Conservation (phyloP, 2,888 invertebrate genomes). For the Anarsia innoxiella region DNA sequence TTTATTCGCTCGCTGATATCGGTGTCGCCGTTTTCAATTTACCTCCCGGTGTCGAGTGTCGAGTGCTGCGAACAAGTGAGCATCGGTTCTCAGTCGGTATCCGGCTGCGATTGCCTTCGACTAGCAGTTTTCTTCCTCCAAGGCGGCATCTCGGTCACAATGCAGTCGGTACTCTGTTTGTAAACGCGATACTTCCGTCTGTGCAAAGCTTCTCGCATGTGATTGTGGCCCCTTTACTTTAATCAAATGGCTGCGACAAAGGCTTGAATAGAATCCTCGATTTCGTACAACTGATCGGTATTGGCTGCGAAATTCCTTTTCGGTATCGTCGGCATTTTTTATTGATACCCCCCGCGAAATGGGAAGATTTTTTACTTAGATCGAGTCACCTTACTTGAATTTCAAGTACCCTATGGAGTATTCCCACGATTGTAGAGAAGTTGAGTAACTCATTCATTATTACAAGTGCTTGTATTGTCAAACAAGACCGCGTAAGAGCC, state of each 20-base stretch:
- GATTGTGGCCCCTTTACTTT: conserved; percentile 70
- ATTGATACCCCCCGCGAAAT: conserved; percentile 32
- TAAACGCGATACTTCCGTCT: conserved; percentile 74
- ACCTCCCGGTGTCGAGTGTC: conserved; percentile 42
- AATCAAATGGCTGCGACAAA: conserved; percentile 72
- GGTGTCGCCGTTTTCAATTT: conserved; percentile 46
- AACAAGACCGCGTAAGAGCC: conserved; percentile 15
- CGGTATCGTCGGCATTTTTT: conserved; percentile 55
- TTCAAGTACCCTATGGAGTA: conserved; percentile 17
- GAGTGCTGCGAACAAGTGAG: conserved; percentile 47
- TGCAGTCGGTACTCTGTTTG: conserved; percentile 67
- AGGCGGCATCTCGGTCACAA: conserved; percentile 37
- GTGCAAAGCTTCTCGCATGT: conserved; percentile 57
- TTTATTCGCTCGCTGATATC: conserved; percentile 41
- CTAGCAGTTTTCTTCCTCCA: conserved; percentile 37
- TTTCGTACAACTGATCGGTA: conserved; percentile 64
- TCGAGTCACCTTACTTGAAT: conserved; percentile 25
- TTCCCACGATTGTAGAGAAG: conserved; percentile 18
- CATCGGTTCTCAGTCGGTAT: conserved; percentile 39
- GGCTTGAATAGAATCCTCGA: conserved; percentile 68
- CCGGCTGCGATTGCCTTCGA: conserved; percentile 54
- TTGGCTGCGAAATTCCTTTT: conserved; percentile 60
- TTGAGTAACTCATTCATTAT: conserved; percentile 14
- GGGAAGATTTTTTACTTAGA: conserved; percentile 26
- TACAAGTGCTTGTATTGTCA: conserved; percentile 14